Conservation (phyloP, 2,113 vertebrate species). For the Charina bottae region DNA sequence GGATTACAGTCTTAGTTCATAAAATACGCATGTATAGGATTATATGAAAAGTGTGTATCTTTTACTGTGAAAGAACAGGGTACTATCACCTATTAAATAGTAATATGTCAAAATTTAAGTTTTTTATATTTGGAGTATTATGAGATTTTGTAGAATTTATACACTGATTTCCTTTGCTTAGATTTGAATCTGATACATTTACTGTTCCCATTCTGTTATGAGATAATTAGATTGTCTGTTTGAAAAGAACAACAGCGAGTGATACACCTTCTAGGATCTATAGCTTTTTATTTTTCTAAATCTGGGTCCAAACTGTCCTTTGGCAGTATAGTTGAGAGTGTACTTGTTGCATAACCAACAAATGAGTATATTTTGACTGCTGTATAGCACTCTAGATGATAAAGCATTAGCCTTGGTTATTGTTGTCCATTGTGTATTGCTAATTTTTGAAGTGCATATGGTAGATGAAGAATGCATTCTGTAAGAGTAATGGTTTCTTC, state of each 20-base stretch:
- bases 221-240: background rate
- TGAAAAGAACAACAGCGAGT: conserved; percentile 7
- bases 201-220: conserved; percentile 20
- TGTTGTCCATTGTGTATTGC: background rate
- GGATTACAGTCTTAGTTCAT: no score
- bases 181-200: conserved; percentile 23
- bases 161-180: conserved; percentile 23
- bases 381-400: background rate
- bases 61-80: background rate
- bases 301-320: background rate
- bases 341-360: conserved; percentile 8
- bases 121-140: background rate
- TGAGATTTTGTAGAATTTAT: background rate
- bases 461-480: background rate
- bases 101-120: background rate
- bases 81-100: conserved; percentile 11
- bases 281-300: background rate
- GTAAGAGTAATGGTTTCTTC: background rate
- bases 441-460: background rate
- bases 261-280: background rate
- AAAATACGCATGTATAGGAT: background rate
- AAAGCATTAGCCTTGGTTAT: background rate
- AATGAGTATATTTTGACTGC: background rate
- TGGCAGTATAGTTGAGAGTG: fast-evolving
- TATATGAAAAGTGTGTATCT: background rate